phyloP scores from a whole-genome alignment of 1,140 invertebrate species.

The Bombus consobrinus region DNA sequence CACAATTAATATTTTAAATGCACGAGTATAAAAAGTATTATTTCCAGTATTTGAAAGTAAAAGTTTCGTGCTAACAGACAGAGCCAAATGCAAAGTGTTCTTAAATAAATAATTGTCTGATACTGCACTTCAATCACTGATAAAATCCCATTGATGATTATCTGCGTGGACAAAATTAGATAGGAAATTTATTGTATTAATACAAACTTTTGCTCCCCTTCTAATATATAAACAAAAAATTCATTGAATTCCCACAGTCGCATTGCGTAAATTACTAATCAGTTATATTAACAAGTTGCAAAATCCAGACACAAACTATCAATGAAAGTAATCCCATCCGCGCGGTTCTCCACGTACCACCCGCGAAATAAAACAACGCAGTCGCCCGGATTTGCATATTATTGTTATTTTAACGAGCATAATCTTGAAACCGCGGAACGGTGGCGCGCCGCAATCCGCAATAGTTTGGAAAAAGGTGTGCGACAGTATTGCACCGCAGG shows the following conservation, averaged over 20 bases:
- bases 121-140: too few relatives aligned
- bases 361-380: background rate
- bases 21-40: too few relatives aligned
- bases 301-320: background rate
- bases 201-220: background rate
- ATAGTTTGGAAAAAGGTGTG: slow-evolving; percentile 61
- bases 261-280: background rate
- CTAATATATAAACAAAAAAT: background rate
- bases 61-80: too few relatives aligned
- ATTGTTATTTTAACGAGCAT: slow-evolving; percentile 52
- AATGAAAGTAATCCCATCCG: background rate
- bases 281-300: background rate
- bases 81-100: too few relatives aligned
- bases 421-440: slow-evolving; percentile 32
- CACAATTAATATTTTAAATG: too few relatives aligned
- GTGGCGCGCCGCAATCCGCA: slow-evolving; percentile 55
- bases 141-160: too few relatives aligned
- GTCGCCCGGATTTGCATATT: background rate
- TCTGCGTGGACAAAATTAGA: too few relatives aligned
- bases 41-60: too few relatives aligned
- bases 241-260: background rate
- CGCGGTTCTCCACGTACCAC: background rate
- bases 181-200: background rate
- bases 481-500: slow-evolving; percentile 59
- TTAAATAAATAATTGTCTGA: too few relatives aligned